Evolutionary conservation across 92 coral and sea anemone genomes (phyloP).

Genomic region (Hydrozoanthus gracilis): DNA sequence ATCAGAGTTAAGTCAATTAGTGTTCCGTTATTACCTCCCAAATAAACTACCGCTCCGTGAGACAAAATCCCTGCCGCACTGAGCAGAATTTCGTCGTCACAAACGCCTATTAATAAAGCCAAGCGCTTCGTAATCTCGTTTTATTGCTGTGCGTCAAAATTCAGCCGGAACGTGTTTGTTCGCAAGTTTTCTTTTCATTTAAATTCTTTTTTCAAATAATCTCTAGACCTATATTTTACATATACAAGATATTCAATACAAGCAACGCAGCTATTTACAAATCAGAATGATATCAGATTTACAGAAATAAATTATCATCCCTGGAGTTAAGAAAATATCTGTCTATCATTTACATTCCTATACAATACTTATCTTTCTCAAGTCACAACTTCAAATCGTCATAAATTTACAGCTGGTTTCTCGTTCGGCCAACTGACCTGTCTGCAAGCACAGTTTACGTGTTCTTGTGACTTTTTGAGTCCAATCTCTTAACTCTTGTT

Average conservation of each 20-base stretch:
- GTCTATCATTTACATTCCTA: conserved; percentile 44
- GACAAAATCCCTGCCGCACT: conserved; percentile 19
- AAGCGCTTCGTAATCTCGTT: conserved; percentile 5
- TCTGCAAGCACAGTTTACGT: not conserved
- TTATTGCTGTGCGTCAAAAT: not conserved
- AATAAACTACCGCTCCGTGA: conserved; percentile 4
- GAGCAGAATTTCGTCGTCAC: not conserved
- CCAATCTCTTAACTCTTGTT: not conserved
- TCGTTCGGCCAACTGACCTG: not conserved
- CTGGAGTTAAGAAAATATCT: conserved; percentile 43
- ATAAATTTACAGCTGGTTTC: conserved; percentile 37
- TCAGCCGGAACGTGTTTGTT: conserved; percentile 14
- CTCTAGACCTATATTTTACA: not conserved
- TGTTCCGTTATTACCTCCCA: conserved; percentile 8
- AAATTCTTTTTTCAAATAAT: conserved; percentile 8
- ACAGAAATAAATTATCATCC: conserved; percentile 34
- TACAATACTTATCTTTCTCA: conserved; percentile 33
- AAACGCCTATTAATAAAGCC: not conserved
- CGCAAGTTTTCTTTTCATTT: conserved; percentile 17
- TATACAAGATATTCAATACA: conserved; percentile 1
- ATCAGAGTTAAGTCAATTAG: conserved; percentile 36
- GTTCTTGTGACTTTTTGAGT: conserved; percentile 3
- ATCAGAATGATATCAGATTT: conserved; percentile 36
- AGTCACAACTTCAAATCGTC: conserved; percentile 30
- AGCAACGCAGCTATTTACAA: conserved; percentile 35